These are phyloP conservation scores for Danio albolineatus DNA, from an alignment of 2,797 vertebrate genomes.

Conservation along the genomic window DNA sequence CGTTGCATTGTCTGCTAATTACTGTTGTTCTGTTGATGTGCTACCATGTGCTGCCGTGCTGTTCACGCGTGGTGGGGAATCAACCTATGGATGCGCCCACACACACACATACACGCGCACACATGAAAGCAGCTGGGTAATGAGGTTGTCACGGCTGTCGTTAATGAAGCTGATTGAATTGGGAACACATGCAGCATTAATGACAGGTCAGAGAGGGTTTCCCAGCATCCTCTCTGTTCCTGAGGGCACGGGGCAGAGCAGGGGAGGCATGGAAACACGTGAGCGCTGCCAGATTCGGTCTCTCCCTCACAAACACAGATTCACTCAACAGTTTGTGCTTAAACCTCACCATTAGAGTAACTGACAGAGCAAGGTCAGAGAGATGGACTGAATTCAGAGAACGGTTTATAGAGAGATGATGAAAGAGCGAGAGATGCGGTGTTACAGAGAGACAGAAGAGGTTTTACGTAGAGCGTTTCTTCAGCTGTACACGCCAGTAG, in stretches of 20 bases:
- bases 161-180: conserved; percentile 50
- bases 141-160: conserved; percentile 5
- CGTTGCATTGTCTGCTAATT: conserved; percentile 23
- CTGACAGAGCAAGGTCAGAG: conserved; percentile 53
- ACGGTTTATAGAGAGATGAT: conserved; percentile 32
- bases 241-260: conserved; percentile 6
- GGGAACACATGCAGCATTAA: conserved; percentile 46
- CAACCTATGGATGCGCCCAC: neutral
- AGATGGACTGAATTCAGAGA: conserved; percentile 29
- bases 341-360: conserved; percentile 51
- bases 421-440: conserved; percentile 19
- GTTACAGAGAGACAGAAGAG: conserved; percentile 5
- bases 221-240: conserved; percentile 40
- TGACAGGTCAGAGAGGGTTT: conserved; percentile 51
- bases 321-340: conserved; percentile 39
- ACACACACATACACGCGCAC: conserved; percentile 21
- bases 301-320: conserved; percentile 30
- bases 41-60: neutral
- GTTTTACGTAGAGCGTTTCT: neutral
- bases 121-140: conserved; percentile 25
- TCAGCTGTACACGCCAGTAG: no score
- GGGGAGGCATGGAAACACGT: conserved; percentile 26
- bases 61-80: conserved; percentile 9
- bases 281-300: conserved; percentile 21
- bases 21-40: conserved; percentile 11